Percentiles rank a stretch among this genome's conserved stretches.
phyloP scores from a whole-genome alignment of 2,888 invertebrate species.

The Ceriagrion tenellum region DNA sequence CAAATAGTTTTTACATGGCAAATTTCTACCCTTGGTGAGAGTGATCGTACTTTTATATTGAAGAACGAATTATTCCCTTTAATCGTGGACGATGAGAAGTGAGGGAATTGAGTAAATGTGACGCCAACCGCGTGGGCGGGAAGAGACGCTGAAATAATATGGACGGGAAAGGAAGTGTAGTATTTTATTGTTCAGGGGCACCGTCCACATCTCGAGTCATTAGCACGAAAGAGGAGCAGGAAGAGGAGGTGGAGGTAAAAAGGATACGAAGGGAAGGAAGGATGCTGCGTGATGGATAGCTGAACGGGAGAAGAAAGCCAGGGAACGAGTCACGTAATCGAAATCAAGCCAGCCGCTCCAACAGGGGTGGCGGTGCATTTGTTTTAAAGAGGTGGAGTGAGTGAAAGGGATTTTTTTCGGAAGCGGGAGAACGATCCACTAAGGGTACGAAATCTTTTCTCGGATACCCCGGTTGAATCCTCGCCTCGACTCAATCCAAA shows the following conservation, averaged over 20 bases:
- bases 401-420: background rate
- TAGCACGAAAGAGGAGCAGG: background rate
- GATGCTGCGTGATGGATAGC: background rate
- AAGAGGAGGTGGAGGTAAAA: background rate
- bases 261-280: constrained; percentile 27
- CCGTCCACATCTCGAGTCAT: constrained; percentile 25
- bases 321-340: constrained; percentile 2
- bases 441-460: background rate
- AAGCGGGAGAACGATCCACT: background rate
- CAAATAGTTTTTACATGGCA: too few relatives aligned
- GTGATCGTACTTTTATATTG: too few relatives aligned
- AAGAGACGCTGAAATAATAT: background rate
- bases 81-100: too few relatives aligned
- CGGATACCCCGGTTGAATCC: background rate
- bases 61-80: too few relatives aligned
- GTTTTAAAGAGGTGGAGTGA: background rate
- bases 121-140: too few relatives aligned
- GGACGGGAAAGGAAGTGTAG: background rate
- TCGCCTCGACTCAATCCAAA: background rate
- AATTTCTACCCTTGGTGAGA: too few relatives aligned
- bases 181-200: constrained; percentile 4
- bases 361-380: background rate
- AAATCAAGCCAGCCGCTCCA: background rate
- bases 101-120: too few relatives aligned
- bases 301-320: background rate